phyloP scores from a whole-genome alignment of 2,888 invertebrate species.

The Agrotis segetum region DNA sequence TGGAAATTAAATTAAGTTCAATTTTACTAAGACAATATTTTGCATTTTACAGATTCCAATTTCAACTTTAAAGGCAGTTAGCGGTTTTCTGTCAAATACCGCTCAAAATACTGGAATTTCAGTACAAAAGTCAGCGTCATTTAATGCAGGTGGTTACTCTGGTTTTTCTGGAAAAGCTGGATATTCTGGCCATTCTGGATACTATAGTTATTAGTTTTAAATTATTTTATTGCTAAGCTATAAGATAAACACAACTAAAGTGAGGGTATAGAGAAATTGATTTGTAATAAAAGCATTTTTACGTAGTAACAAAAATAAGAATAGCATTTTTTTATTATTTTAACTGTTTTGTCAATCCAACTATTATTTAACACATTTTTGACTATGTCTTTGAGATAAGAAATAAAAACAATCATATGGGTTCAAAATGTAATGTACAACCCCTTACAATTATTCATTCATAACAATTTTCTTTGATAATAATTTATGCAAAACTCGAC shows the following conservation, averaged over 20 bases:
- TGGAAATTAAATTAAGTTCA: no score
- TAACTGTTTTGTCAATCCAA: background rate
- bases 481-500: no score
- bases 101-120: slow-evolving; percentile 83
- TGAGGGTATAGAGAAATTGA: slow-evolving; percentile 30
- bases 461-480: no score
- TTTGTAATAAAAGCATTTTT: slow-evolving; percentile 14
- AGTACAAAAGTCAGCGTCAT: slow-evolving; percentile 82
- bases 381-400: background rate
- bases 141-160: slow-evolving; percentile 74
- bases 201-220: slow-evolving; percentile 32
- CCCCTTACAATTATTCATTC: no score
- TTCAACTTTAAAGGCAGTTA: slow-evolving; percentile 92
- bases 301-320: slow-evolving; percentile 21
- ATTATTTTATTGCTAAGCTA: slow-evolving; percentile 5
- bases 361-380: no score
- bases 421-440: background rate
- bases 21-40: background rate
- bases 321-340: slow-evolving; percentile 27
- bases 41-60: slow-evolving; percentile 91
- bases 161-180: slow-evolving; percentile 49
- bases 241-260: slow-evolving; percentile 27
- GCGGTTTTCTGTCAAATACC: slow-evolving; percentile 91
- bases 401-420: background rate
- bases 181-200: slow-evolving; percentile 38